Percentiles rank a stretch among this genome's conserved stretches.
Conservation (phyloP, 1,140 invertebrate genomes). For the Caenorhabditis latens region DNA sequence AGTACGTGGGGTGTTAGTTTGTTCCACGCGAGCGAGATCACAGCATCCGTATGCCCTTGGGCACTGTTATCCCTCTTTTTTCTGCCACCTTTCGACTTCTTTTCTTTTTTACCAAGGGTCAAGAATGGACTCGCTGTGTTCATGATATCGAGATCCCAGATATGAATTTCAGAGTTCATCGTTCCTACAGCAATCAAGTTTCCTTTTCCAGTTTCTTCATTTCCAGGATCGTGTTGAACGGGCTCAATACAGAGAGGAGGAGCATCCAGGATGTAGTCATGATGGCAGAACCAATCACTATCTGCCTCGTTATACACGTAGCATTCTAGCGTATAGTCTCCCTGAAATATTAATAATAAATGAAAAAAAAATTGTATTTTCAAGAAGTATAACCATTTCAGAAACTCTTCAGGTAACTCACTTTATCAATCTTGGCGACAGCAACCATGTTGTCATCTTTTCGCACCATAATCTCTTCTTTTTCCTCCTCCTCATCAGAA, state of each 20-base stretch:
- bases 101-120: conserved; percentile 85
- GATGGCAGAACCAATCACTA: conserved; percentile 90
- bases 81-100: conserved; percentile 30
- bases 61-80: conserved; percentile 72
- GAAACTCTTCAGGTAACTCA: background rate
- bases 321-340: conserved; percentile 74
- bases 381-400: background rate
- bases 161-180: conserved; percentile 90
- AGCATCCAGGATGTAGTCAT: conserved; percentile 89
- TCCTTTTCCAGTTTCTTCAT: conserved; percentile 79
- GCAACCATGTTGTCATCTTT: conserved; percentile 63
- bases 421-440: conserved; percentile 61
- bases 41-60: conserved; percentile 88
- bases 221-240: conserved; percentile 62
- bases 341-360: conserved; percentile 40
- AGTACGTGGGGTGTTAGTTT: conserved; percentile 80
- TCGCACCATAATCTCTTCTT: conserved; percentile 60
- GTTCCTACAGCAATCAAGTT: conserved; percentile 91
- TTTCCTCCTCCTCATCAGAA: conserved; percentile 63
- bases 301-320: conserved; percentile 91
- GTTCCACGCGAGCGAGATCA: conserved; percentile 93
- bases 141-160: conserved; percentile 95
- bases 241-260: conserved; percentile 83
- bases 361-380: background rate
- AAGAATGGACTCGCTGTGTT: conserved; percentile 89